Percentiles rank a stretch among this genome's conserved stretches.
phyloP scores from a whole-genome alignment of 1,140 invertebrate species.

The Pteromalus puparum region DNA sequence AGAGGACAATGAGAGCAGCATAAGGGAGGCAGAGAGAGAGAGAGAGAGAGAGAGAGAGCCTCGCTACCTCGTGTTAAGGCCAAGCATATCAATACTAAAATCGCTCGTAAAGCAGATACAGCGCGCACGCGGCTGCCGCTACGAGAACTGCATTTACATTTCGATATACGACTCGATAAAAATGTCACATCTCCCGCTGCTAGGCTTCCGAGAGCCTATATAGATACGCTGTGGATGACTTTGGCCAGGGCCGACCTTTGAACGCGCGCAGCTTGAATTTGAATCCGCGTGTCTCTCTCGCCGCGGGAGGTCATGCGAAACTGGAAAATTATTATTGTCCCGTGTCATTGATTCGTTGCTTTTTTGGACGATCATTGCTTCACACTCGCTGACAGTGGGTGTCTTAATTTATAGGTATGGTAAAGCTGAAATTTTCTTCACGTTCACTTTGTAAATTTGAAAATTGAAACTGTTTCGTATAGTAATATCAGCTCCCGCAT shows the following conservation, averaged over 20 bases:
- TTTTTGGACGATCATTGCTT: background rate
- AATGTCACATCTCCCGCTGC: constrained; percentile 61
- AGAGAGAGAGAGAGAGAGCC: constrained; percentile 41
- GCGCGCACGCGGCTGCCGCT: constrained; percentile 37
- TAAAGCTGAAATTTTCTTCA: too few species aligned
- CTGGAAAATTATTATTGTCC: background rate
- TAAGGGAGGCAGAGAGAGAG: constrained; percentile 18
- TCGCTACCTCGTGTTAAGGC: constrained; percentile 60
- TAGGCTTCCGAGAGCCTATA: background rate
- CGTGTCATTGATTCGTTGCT: background rate
- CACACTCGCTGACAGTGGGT: background rate
- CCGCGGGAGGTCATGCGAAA: background rate
- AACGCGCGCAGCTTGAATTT: constrained; percentile 52
- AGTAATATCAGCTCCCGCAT: background rate
- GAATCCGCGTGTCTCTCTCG: background rate
- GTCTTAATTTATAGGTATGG: background rate
- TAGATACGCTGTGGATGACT: background rate
- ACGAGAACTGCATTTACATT: constrained; percentile 67
- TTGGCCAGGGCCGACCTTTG: constrained; percentile 5
- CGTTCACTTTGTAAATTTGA: background rate
- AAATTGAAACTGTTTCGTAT: background rate
- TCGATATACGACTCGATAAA: constrained; percentile 69
- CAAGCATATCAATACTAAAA: constrained; percentile 68
- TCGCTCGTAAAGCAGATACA: constrained; percentile 65
- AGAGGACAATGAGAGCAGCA: constrained; percentile 30